These are phyloP conservation scores for Bemisia tabaci DNA, from an alignment of 1,140 invertebrate species.

Conservation along the genomic window DNA sequence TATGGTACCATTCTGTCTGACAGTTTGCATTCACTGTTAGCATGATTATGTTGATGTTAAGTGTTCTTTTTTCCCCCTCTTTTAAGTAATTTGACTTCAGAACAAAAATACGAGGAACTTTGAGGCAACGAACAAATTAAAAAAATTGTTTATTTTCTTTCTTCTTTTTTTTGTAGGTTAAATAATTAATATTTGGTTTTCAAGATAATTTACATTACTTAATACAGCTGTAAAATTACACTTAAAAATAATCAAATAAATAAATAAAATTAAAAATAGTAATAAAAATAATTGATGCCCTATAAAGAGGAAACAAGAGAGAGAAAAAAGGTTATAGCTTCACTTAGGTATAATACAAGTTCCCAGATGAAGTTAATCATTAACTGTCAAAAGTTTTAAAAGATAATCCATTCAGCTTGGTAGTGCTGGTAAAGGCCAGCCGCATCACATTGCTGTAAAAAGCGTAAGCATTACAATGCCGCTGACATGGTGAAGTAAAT, in stretches of 20 bases:
- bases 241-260: not conserved
- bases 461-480: no score
- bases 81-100: not conserved
- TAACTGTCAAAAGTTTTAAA: not conserved
- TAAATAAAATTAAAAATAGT: not conserved
- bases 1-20: not conserved
- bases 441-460: not conserved
- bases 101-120: not conserved
- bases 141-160: not conserved
- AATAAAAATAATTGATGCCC: not conserved
- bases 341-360: not conserved
- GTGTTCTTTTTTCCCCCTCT: not conserved
- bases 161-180: no score
- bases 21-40: no score
- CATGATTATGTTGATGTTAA: no score
- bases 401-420: not conserved
- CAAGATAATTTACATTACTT: not conserved
- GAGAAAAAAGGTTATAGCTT: not conserved
- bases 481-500: not conserved
- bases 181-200: slow-evolving; percentile 1
- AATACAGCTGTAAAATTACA: not conserved
- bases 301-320: not conserved
- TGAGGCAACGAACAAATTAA: not conserved
- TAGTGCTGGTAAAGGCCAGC: not conserved
- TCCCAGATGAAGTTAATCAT: no score